A percentile compares a stretch with the other conserved stretches of the same genome.
These are phyloP conservation scores for Myotis findleyi DNA, from an alignment of 2,797 vertebrate species.

Conservation along the genomic window DNA sequence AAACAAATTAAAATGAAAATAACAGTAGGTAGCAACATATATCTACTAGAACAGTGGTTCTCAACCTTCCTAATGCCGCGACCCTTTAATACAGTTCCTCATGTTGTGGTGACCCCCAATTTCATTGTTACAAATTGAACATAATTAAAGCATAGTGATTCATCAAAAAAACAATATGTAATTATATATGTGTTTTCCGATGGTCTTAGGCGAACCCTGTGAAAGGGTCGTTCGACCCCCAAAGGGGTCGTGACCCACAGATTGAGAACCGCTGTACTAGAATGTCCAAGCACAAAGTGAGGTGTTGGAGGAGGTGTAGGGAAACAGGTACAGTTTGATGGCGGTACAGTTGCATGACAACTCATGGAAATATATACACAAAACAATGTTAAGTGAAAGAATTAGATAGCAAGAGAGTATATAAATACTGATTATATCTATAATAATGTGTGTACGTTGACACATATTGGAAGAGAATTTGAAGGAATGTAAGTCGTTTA, in stretches of 20 bases:
- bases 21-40: background rate
- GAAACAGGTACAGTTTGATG: constrained; percentile 40
- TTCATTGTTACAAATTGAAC: no score
- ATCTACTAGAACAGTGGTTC: background rate
- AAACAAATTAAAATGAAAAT: constrained; percentile 53
- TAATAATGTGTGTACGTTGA: constrained; percentile 54
- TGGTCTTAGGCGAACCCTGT: no score
- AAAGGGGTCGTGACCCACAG: no score
- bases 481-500: constrained; percentile 70
- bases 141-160: no score
- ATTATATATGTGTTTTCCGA: no score
- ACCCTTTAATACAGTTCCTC: no score
- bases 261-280: background rate
- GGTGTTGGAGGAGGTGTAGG: background rate
- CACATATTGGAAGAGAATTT: constrained; percentile 59
- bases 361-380: constrained; percentile 5
- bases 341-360: background rate
- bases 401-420: constrained; percentile 62
- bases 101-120: no score
- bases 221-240: no score
- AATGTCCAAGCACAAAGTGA: background rate
- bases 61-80: no score
- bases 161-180: no score
- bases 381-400: constrained; percentile 66
- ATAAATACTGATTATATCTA: constrained; percentile 66